phyloP scores from a whole-genome alignment of 2,113 vertebrate genomes.

The Acrocephalus kingi region DNA sequence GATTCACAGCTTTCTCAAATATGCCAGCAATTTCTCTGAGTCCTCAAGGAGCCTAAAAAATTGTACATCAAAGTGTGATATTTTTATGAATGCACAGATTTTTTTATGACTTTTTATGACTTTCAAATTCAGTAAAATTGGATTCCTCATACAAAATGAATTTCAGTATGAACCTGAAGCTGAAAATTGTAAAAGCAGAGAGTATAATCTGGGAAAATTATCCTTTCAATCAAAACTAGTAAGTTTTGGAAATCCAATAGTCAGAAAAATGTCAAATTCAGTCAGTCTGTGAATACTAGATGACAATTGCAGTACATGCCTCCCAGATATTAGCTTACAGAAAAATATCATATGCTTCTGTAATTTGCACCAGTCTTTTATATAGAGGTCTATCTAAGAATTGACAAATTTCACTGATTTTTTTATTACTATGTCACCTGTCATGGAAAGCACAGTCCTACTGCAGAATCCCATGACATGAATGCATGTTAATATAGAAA shows the following conservation, averaged over 20 bases:
- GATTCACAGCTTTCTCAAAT: background rate
- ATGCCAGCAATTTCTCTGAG: background rate
- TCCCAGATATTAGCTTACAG: background rate
- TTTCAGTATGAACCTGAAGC: background rate
- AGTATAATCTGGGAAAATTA: background rate
- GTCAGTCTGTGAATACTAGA: background rate
- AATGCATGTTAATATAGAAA: background rate
- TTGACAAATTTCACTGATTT: background rate
- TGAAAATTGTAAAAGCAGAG: background rate
- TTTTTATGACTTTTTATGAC: background rate
- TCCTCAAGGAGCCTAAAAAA: background rate
- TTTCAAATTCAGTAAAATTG: background rate
- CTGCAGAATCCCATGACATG: background rate
- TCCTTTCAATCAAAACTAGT: background rate
- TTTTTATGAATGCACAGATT: background rate
- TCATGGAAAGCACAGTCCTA: background rate
- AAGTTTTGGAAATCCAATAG: background rate
- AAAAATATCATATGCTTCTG: background rate
- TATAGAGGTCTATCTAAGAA: background rate
- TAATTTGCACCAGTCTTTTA: background rate
- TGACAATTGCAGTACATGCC: background rate
- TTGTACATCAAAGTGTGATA: background rate
- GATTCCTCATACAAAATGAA: background rate
- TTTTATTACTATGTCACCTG: background rate
- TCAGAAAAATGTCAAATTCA: background rate